Conservation (phyloP, 2,888 invertebrate species). For the Theristus sp. region DNA sequence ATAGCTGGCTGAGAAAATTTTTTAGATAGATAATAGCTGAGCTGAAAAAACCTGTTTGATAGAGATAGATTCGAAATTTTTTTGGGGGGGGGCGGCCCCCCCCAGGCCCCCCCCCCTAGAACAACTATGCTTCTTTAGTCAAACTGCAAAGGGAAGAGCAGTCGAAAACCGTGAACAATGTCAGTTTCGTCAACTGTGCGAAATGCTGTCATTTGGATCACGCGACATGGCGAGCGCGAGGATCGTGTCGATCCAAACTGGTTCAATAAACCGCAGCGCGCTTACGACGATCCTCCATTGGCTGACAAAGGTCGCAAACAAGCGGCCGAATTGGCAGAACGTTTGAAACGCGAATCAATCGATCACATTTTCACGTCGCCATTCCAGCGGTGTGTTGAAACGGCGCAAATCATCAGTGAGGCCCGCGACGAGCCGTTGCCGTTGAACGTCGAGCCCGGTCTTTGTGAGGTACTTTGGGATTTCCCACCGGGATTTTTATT, state of each 20-base stretch:
- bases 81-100: too few species aligned
- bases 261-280: conserved; percentile 9
- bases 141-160: too few species aligned
- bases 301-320: conserved; percentile 10
- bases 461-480: conserved; percentile 12
- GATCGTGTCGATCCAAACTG: conserved; percentile 21
- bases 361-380: conserved; percentile 20
- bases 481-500: conserved; percentile 4
- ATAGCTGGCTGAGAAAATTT: too few species aligned
- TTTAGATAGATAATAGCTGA: not conserved
- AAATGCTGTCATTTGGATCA: not conserved
- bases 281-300: conserved; percentile 22
- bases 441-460: conserved; percentile 20
- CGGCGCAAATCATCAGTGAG: conserved; percentile 11
- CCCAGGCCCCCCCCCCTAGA: too few species aligned
- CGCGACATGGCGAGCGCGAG: conserved; percentile 22
- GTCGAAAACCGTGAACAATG: not conserved
- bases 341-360: conserved; percentile 14
- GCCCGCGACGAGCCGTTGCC: conserved; percentile 7
- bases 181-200: too few species aligned
- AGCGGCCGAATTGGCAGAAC: not conserved
- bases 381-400: conserved; percentile 22
- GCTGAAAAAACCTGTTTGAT: not conserved
- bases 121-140: too few species aligned
- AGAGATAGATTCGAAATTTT: too few species aligned